Evolutionary conservation across 2,888 invertebrate genomes (phyloP), one percentile per base, ranked within the genome.

Genomic region (Oxycera nigricornis): DNA sequence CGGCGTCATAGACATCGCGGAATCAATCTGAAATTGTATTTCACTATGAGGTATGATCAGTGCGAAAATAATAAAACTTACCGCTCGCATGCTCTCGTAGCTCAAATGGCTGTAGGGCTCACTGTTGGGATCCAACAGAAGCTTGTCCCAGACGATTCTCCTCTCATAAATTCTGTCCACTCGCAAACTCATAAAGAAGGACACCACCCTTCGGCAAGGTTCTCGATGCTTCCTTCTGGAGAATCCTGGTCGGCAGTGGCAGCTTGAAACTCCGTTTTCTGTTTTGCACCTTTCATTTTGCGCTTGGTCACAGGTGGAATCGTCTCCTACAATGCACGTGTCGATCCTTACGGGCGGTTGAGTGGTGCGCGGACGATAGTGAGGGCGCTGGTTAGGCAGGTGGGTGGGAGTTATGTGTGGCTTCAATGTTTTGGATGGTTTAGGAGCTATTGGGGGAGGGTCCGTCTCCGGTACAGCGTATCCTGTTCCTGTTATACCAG

Each of bases 281-380:
- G 95, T 96, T 76, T 91, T 89, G 81, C 96, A 96, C 70, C 91
- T 91, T 82, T 96, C 96, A 80, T 94, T 93, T 82, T 95, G 94
- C 0, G 94, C 92, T 73, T 91, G 90, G 81, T 96, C 95, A 79
- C 96, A 96, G 0, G 96, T 96, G 0, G 94, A 92, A 79, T 95
- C 94, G 79, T 96, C 96, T 0, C 96, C 96, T 0, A 96, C 96
- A 22, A 96, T 96, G 80, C 96, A 96, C 0, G 96, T 96, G 82
- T 96, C 96, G 76, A 96, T 96, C 79, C 96, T 79, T 81, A 86
- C 85, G 0, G 85, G 85, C 9, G 85, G 84, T 70, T 82, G 85
- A 2, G 84, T 84, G 1, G 83, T 81, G 59, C 83, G 80, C 26
- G 82, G 82, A 22, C 84, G 79, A 73, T 77, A 94, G 89, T 83